Percentiles rank a stretch among this genome's conserved stretches.
Conservation (phyloP, 2,113 vertebrate genomes). For the Alethe castanea region DNA sequence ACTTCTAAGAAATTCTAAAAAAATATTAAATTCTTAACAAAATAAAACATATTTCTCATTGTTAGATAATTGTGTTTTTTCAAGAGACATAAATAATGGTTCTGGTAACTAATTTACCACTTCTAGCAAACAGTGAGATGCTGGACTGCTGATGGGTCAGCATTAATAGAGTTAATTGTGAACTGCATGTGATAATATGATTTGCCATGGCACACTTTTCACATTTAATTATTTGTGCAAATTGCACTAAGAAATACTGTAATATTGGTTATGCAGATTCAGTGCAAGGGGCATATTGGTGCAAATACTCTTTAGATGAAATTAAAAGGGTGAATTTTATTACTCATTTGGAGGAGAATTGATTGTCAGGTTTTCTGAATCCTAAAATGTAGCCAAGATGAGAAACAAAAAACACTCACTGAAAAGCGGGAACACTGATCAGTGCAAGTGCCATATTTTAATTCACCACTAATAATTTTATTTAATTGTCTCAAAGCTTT, state of each 20-base stretch:
- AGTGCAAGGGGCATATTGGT: background rate
- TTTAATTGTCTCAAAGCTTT: background rate
- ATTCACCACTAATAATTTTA: background rate
- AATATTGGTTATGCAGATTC: background rate
- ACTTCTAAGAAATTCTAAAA: background rate
- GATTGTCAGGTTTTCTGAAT: background rate
- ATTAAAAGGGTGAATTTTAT: background rate
- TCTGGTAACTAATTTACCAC: background rate
- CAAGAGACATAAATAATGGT: background rate
- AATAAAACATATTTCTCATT: background rate
- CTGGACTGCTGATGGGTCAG: background rate
- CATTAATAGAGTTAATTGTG: background rate
- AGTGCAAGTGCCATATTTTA: background rate
- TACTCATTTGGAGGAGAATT: background rate
- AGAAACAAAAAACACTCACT: background rate
- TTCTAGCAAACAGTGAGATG: background rate
- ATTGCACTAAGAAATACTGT: background rate
- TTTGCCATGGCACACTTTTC: background rate
- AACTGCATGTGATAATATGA: background rate
- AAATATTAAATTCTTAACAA: background rate
- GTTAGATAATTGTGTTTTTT: background rate
- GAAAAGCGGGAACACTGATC: background rate
- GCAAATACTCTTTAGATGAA: background rate
- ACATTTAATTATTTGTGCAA: constrained; percentile 4
- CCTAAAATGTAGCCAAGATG: background rate